Conservation (phyloP, 2,888 invertebrate genomes). For the Sarcophaga rosellei region DNA sequence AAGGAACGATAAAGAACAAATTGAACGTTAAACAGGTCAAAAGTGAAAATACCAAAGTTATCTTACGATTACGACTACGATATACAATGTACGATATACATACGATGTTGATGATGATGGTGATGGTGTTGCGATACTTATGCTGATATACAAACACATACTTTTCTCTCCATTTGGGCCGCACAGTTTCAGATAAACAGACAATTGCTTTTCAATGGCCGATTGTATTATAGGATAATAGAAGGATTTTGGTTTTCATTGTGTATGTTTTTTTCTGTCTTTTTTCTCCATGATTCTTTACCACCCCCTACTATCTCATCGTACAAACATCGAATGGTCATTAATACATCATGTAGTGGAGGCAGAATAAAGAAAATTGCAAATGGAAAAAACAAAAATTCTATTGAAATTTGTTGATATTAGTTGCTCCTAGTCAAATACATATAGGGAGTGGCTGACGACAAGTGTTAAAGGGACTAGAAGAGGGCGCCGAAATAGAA, state of each 20-base stretch:
- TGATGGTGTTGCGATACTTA: not conserved
- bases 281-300: not conserved
- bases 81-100: not conserved
- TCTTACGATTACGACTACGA: conserved; percentile 39
- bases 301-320: conserved; percentile 31
- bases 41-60: conserved; percentile 62
- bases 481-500: not conserved
- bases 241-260: conserved; percentile 49
- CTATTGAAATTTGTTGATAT: conserved; percentile 41
- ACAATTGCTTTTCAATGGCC: conserved; percentile 56
- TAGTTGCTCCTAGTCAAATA: conserved; percentile 4
- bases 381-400: conserved; percentile 36
- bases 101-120: not conserved
- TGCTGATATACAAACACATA: conserved; percentile 7
- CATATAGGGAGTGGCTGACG: not conserved
- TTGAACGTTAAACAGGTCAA: conserved; percentile 67
- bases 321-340: conserved; percentile 55
- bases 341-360: conserved; percentile 56
- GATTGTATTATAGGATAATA: conserved; percentile 63
- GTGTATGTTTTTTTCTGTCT: not conserved
- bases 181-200: conserved; percentile 55
- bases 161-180: conserved; percentile 11
- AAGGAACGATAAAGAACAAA: conserved; percentile 50
- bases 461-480: not conserved
- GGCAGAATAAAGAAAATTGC: not conserved